Evolutionary conservation across 2,113 vertebrate genomes (phyloP).

Genomic region (Barnardius zonarius): DNA sequence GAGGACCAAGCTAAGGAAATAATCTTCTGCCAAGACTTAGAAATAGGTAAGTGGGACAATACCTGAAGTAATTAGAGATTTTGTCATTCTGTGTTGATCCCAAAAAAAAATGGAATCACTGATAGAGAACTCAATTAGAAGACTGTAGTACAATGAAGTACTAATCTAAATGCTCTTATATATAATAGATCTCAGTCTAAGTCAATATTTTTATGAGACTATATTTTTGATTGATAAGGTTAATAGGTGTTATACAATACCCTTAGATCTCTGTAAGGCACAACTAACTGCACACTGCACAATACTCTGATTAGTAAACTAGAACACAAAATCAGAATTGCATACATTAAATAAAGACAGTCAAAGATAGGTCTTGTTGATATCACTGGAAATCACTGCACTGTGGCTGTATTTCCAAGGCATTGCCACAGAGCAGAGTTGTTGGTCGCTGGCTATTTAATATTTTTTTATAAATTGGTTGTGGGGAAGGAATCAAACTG

Average conservation of each 20-base stretch:
- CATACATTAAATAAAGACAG: background rate
- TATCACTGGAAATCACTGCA: background rate
- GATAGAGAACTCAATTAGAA: background rate
- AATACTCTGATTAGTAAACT: constrained; percentile 5
- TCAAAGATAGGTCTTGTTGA: background rate
- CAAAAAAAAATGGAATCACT: background rate
- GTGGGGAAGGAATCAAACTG: background rate
- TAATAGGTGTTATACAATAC: background rate
- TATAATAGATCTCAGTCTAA: background rate
- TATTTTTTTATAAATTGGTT: background rate
- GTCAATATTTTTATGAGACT: constrained; percentile 32
- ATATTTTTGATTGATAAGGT: constrained; percentile 9
- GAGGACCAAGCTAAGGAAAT: background rate
- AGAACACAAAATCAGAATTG: background rate
- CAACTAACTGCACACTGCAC: background rate
- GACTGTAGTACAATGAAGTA: background rate
- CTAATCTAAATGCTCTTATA: background rate
- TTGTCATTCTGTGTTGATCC: background rate
- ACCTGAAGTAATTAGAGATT: background rate
- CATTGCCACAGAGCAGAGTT: background rate
- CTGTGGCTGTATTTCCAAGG: background rate
- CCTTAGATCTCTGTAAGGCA: background rate
- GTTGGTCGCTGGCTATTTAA: background rate
- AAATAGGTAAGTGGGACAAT: background rate
- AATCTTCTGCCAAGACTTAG: background rate